These are phyloP conservation scores for Arrhopalites spinosus DNA, from an alignment of 2,888 invertebrate genomes.

Conservation along the genomic window DNA sequence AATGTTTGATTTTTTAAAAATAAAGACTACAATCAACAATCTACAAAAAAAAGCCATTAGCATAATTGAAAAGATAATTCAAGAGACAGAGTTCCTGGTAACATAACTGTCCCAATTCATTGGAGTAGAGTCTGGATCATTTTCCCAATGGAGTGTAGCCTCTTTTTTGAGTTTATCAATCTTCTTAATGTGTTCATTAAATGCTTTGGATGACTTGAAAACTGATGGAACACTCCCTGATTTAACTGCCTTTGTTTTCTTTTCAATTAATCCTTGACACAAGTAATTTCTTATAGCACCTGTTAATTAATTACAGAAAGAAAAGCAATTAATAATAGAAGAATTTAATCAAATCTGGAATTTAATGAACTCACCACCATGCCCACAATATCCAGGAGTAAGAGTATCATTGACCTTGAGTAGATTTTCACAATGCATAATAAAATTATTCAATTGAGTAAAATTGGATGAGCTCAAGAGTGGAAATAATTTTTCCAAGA, in stretches of 20 bases:
- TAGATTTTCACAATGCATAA: conserved; percentile 41
- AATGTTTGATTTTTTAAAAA: no score
- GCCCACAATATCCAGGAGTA: conserved; percentile 44
- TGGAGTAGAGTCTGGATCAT: conserved; percentile 21
- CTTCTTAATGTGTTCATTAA: conserved; percentile 11
- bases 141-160: conserved; percentile 13
- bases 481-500: conserved; percentile 38
- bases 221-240: conserved; percentile 3
- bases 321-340: background rate
- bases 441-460: conserved; percentile 34
- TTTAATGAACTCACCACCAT: conserved; percentile 41
- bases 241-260: conserved; percentile 22
- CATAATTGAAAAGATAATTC: no score
- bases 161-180: conserved; percentile 13
- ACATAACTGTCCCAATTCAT: background rate
- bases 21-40: no score
- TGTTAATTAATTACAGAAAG: background rate
- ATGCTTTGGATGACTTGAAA: conserved; percentile 11
- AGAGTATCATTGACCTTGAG: conserved; percentile 42
- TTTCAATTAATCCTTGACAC: conserved; percentile 5
- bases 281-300: conserved; percentile 16
- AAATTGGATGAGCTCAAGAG: conserved; percentile 24
- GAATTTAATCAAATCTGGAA: background rate
- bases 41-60: no score
- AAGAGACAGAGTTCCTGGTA: background rate